Evolutionary conservation across 2,113 vertebrate genomes (phyloP), one percentile per base, ranked within the genome.

Genomic region (Melanerpes aurifrons): DNA sequence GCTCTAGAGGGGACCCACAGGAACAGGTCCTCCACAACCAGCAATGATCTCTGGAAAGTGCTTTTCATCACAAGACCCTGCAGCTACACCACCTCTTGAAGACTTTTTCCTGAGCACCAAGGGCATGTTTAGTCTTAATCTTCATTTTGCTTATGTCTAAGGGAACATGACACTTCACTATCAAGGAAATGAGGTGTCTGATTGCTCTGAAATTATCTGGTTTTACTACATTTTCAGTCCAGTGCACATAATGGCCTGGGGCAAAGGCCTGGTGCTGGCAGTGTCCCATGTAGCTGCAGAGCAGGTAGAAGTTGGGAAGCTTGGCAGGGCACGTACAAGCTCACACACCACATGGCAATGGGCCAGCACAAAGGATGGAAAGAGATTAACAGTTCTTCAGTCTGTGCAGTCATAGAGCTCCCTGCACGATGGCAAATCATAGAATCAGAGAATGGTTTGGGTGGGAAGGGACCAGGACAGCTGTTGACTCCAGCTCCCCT

Each of bases 91-190:
- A 8, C 6, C 2, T 87, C 56, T 17, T 26, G 57, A 71, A 87
- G 76, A 14, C 26, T 71, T 53, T 53, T 63, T 77, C 72, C 82
- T 72, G 43, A 80, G 48, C 10, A 20, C 28, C 19, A 59, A 63
- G 57, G 43, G 56, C 43, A 24, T 83, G 76, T 86, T 96, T 95
- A 91, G 90, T 91, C 92, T 90, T 94, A 71, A 82, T 83, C 72
- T 83, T 79, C 70, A 56, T 48, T 92, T 95, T 90, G 82, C 75
- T 93, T 91, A 86, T 48, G 69, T 93, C 88, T 91, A 10, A 81
- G 87, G 61, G 94, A 93, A 94, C 3, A 4, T 59, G 76, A 63
- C 82, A 22, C 69, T 90, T 96, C 28, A 48, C 57, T 59, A 24
- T 74, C 48, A 35, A 92, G 86, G 90, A 87, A 86, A 91, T 56